Evolutionary conservation across 2,797 vertebrate genomes (phyloP).

Genomic region (Sparidentex hasta): DNA sequence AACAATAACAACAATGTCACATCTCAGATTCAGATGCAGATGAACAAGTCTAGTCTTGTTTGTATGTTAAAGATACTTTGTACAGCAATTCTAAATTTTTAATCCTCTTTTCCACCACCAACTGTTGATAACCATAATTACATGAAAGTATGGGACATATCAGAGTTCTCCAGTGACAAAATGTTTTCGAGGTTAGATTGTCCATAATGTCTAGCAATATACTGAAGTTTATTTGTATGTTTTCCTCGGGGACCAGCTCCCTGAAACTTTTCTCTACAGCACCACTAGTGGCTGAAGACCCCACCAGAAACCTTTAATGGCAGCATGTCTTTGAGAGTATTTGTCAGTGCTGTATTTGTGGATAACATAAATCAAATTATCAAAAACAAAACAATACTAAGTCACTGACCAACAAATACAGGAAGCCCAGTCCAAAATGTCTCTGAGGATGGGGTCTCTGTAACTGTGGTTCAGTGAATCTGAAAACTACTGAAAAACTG

Average conservation of each 20-base stretch:
- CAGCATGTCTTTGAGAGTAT: background rate
- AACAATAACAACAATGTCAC: background rate
- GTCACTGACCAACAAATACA: background rate
- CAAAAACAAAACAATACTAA: background rate
- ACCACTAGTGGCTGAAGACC: background rate
- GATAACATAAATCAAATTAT: background rate
- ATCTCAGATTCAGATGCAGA: background rate
- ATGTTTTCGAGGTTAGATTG: background rate
- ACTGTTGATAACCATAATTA: background rate
- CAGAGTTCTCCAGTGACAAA: too few species aligned
- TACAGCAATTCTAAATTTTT: too few species aligned
- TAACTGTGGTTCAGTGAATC: background rate
- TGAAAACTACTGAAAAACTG: constrained; percentile 2
- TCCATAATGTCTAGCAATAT: background rate
- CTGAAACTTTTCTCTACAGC: background rate
- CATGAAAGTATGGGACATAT: too few species aligned
- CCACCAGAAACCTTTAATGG: background rate
- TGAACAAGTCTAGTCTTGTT: background rate
- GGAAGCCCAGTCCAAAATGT: background rate
- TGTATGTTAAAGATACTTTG: background rate
- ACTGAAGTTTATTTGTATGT: background rate
- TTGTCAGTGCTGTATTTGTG: too few species aligned
- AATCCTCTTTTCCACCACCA: background rate
- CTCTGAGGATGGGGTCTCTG: background rate
- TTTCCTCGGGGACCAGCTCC: background rate